Base-by-base conservation (phyloP, 2,797 vertebrate species). In the Eulemur albifrons region DNA sequence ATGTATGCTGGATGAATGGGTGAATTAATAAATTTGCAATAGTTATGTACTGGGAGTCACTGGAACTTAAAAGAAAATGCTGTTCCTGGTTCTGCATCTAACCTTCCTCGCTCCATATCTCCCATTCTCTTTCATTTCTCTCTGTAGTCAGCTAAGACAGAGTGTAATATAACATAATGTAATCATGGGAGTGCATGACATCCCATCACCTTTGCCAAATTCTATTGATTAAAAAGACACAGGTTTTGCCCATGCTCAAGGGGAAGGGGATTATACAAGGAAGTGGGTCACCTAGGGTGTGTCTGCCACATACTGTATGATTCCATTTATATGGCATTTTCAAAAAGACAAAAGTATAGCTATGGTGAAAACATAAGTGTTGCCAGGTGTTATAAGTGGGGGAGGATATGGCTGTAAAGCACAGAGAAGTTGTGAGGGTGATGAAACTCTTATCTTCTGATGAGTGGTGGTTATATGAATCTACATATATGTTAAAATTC, bases 341-440 rank as follows among this genome's bases (percentile, higher is more conserved):
- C 52, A 85, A 70, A 97, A 93, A 92, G 54, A 61, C 5, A 54
- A 90, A 87, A 86, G 17, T 70, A 52, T 86, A 67, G 20, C 45
- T 23, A 82, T 67, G 18, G 11, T 76, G 45, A 80, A 72, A 77
- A 84, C 15, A 86, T 84, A 18, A 85, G 17, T 50, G 15, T 20
- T 90, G 4, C 13, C 3, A 63, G 23, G 54, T 38, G 21, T 82
- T 84, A 82, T 1, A 93, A 30, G 38, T 90, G 45, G n/a, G 25
- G 27, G n/a, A 73, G 9, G 4, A 5, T 88, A 4, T 88, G 77
- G 40, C 27, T 65, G 73, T 76, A 91, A 65, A 93, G 7, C 15
- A 92, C 21, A 92, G 95, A 35, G 30, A 93, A 75, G n/a, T 38
- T 80, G 12, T 81, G 27, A 30, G 4, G 30, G 32, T 88, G 12